Evolutionary conservation across 37 sponge, comb jelly and placozoan species (phyloP).

Genomic region (Hormiphora californensis): DNA sequence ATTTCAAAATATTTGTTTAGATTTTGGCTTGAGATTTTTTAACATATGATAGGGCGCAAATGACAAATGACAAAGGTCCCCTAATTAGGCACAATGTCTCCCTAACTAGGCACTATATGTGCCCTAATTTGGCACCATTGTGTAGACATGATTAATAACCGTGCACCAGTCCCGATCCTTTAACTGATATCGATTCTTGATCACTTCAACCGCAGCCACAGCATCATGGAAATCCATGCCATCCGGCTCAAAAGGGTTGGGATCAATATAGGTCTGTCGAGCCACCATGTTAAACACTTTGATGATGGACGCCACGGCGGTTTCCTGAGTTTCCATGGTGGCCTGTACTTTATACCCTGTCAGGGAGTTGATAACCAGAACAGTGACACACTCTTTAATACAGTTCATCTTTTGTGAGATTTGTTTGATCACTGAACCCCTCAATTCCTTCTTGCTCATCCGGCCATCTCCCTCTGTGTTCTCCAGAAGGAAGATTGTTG

Average conservation of each 20-base stretch:
- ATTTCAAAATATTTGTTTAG: no score
- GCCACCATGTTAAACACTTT: neutral
- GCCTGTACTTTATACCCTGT: neutral
- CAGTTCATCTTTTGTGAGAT: neutral
- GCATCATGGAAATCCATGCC: constrained; percentile 41
- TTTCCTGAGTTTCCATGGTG: neutral
- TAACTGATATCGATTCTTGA: constrained; percentile 2
- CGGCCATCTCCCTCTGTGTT: neutral
- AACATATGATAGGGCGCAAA: no score
- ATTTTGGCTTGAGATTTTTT: no score
- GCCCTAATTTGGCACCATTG: constrained; percentile 43
- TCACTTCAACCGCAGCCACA: neutral
- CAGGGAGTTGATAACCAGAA: neutral
- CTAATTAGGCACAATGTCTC: no score
- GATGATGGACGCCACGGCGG: neutral
- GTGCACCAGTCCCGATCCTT: constrained; percentile 21
- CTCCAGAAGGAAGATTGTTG: neutral
- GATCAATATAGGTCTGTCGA: constrained; percentile 36
- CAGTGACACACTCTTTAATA: neutral
- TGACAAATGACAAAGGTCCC: no score
- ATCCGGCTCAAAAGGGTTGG: constrained; percentile 43
- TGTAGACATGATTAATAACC: constrained; percentile 31
- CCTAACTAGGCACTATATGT: no score
- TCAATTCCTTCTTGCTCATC: neutral
- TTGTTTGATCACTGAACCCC: neutral